Evolutionary conservation across 2,797 vertebrate species (phyloP).

Genomic region (Poeciliopsis turneri): DNA sequence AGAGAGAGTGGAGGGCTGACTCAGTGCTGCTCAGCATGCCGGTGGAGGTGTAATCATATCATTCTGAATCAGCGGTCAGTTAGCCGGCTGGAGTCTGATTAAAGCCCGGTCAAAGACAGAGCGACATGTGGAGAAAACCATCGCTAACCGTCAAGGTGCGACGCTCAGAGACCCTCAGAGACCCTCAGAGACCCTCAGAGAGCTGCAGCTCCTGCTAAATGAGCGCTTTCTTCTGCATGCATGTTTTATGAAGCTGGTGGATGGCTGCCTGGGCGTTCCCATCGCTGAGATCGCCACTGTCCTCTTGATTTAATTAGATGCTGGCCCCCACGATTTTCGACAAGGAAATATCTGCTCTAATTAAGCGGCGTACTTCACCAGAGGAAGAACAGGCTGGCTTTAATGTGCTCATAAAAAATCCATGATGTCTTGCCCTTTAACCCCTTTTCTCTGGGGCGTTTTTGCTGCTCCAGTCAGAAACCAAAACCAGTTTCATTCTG

Average conservation of each 20-base stretch:
- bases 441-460: constrained; percentile 45
- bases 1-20: constrained; percentile 61
- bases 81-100: constrained; percentile 76
- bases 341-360: constrained; percentile 80
- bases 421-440: constrained; percentile 69
- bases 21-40: constrained; percentile 73
- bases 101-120: constrained; percentile 73
- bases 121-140: constrained; percentile 76
- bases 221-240: constrained; percentile 68
- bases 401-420: constrained; percentile 76
- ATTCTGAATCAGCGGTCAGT: constrained; percentile 82
- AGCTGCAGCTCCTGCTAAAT: constrained; percentile 52
- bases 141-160: constrained; percentile 70
- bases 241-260: constrained; percentile 80
- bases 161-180: constrained; percentile 34
- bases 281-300: constrained; percentile 72
- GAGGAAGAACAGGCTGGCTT: constrained; percentile 66
- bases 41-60: constrained; percentile 84
- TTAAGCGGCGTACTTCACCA: constrained; percentile 73
- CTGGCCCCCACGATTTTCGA: constrained; percentile 68
- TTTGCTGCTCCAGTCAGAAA: constrained; percentile 19
- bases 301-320: constrained; percentile 79
- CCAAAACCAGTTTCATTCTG: not conserved
- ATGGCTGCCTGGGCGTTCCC: constrained; percentile 74
- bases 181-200: constrained; percentile 43